Percentiles rank a stretch among this genome's conserved stretches.
Conservation (phyloP, 1,140 invertebrate species). For the Gonatopus flavifemur region DNA sequence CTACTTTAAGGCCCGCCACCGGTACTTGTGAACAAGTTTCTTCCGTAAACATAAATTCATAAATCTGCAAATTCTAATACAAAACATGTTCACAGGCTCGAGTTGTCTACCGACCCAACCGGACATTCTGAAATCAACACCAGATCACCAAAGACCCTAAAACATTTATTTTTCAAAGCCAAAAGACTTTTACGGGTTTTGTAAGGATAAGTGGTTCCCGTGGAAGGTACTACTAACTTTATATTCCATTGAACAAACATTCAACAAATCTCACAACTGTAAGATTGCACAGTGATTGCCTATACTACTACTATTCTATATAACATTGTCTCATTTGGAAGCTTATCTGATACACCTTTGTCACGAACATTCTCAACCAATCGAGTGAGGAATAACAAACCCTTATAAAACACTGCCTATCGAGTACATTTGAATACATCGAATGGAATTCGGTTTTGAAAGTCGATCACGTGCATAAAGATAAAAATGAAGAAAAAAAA, state of each 20-base stretch:
- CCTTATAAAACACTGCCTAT: constrained; percentile 36
- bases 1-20: constrained; percentile 51
- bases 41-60: constrained; percentile 1
- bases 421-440: constrained; percentile 36
- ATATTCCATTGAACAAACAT: too few species aligned
- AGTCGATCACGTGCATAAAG: constrained; percentile 28
- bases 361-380: too few species aligned
- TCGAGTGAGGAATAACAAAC: too few species aligned
- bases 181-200: too few species aligned
- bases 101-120: constrained; percentile 67
- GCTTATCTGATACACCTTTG: too few species aligned
- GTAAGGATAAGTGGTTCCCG: constrained; percentile 24
- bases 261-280: too few species aligned
- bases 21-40: constrained; percentile 31
- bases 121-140: constrained; percentile 81
- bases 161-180: constrained; percentile 31
- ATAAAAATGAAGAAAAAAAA: too few species aligned
- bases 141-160: constrained; percentile 71
- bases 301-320: too few species aligned
- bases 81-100: constrained; percentile 38
- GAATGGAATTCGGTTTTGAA: constrained; percentile 32
- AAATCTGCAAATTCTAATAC: constrained; percentile 1
- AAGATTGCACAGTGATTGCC: too few species aligned
- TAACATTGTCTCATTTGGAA: too few species aligned
- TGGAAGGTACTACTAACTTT: neutral